These are phyloP conservation scores for Rhinoptilus africanus DNA, from an alignment of 2,113 vertebrate species.

Conservation along the genomic window DNA sequence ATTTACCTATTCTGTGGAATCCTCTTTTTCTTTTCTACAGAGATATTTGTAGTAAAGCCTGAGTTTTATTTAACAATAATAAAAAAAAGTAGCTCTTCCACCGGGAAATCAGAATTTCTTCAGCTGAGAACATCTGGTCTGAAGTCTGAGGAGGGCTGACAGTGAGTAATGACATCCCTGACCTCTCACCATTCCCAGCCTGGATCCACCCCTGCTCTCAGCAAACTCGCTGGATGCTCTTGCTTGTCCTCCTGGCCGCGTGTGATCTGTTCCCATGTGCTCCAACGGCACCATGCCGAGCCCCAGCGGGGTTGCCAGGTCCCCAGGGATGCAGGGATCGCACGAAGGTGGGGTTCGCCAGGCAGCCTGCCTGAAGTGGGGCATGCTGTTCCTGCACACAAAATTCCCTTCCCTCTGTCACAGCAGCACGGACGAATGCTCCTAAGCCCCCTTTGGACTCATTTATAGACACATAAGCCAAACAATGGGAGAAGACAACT, in stretches of 20 bases:
- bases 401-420: neutral
- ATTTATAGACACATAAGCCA: rapidly evolving
- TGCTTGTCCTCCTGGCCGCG: neutral
- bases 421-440: neutral
- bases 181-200: neutral
- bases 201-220: neutral
- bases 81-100: neutral
- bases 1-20: neutral
- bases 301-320: neutral
- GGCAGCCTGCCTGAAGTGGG: neutral
- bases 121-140: neutral
- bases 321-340: neutral
- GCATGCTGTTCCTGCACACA: neutral
- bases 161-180: neutral
- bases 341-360: neutral
- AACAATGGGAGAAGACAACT: neutral
- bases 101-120: neutral
- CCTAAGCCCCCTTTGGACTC: neutral
- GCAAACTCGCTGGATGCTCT: neutral
- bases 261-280: neutral
- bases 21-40: neutral
- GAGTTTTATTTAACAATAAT: neutral
- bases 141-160: neutral
- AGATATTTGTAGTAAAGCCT: neutral
- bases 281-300: rapidly evolving